phyloP scores from a whole-genome alignment of 2,113 vertebrate species.

The Lasiurus cinereus region DNA sequence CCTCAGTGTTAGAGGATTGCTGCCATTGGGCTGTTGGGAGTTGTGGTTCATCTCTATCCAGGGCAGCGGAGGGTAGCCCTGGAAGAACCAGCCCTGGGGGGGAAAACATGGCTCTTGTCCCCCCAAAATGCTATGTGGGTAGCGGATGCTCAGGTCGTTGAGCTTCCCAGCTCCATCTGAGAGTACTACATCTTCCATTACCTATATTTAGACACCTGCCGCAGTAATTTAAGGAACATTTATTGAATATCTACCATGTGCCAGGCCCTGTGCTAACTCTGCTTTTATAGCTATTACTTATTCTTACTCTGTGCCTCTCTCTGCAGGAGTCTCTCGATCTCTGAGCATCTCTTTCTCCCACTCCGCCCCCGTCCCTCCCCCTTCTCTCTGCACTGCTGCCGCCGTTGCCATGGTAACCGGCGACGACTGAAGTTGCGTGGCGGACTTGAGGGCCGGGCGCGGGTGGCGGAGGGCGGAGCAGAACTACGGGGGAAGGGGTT shows the following conservation, averaged over 20 bases:
- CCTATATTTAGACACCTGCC: slow-evolving; percentile 75
- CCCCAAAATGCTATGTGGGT: slow-evolving; percentile 12
- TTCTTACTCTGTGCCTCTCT: slow-evolving; percentile 40
- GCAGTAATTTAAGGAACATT: slow-evolving; percentile 68
- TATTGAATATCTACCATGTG: slow-evolving; percentile 21
- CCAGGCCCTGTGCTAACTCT: slow-evolving; percentile 25
- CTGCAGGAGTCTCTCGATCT: slow-evolving; percentile 67
- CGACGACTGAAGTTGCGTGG: slow-evolving; percentile 80
- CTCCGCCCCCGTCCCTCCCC: slow-evolving; percentile 83
- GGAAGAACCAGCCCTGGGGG: slow-evolving; percentile 67
- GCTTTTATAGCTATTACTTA: slow-evolving; percentile 38
- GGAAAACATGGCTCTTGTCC: slow-evolving; percentile 63
- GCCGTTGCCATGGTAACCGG: slow-evolving; percentile 81
- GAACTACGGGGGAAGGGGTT: slow-evolving; percentile 63
- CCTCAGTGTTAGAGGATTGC: slow-evolving; percentile 36
- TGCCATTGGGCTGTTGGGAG: slow-evolving; percentile 67
- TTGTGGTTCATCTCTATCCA: slow-evolving; percentile 78
- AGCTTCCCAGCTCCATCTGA: slow-evolving; percentile 20
- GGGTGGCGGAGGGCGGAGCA: slow-evolving; percentile 77
- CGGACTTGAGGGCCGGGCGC: slow-evolving; percentile 72
- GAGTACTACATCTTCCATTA: slow-evolving; percentile 66
- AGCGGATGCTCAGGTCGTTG: slow-evolving; percentile 28
- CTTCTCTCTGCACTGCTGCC: slow-evolving; percentile 76
- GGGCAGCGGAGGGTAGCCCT: slow-evolving; percentile 61
- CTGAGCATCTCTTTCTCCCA: slow-evolving; percentile 77